Evolutionary conservation across 2,888 invertebrate genomes (phyloP).

Genomic region (Cyclophora albipunctata): DNA sequence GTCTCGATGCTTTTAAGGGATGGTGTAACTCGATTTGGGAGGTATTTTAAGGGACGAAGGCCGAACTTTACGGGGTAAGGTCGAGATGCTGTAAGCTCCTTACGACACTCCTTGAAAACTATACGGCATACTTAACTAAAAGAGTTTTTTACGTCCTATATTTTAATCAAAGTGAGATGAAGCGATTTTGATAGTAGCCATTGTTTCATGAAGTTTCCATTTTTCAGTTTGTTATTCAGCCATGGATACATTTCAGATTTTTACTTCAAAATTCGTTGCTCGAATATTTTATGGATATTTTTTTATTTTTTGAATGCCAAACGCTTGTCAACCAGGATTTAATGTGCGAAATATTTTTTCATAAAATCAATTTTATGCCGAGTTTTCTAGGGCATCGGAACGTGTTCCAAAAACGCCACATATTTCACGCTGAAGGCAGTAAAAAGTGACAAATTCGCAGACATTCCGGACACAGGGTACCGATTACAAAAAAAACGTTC

Average conservation of each 20-base stretch:
- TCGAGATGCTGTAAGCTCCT: too few species aligned
- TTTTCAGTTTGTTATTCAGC: too few species aligned
- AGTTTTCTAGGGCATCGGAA: conserved; percentile 14
- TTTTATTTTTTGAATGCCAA: too few species aligned
- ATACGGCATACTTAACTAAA: too few species aligned
- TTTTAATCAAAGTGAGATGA: too few species aligned
- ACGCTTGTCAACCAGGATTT: too few species aligned
- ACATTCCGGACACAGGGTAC: conserved; percentile 22
- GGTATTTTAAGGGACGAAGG: conserved; percentile 9
- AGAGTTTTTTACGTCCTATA: too few species aligned
- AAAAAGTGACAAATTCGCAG: conserved; percentile 29
- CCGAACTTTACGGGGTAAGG: conserved; percentile 8
- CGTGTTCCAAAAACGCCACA: conserved; percentile 13
- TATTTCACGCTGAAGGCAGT: conserved; percentile 14
- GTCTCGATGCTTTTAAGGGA: conserved; percentile 17
- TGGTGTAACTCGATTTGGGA: conserved; percentile 18
- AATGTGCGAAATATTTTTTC: background rate
- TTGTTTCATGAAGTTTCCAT: too few species aligned
- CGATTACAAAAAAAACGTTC: conserved; percentile 27
- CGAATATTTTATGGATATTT: background rate
- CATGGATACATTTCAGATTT: too few species aligned
- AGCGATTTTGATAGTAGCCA: too few species aligned
- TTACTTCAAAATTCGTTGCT: background rate
- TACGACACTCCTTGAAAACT: too few species aligned
- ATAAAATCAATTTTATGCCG: conserved; percentile 11